These are phyloP conservation scores for Cichladusa arquata DNA, from an alignment of 2,113 vertebrate species.

Conservation along the genomic window DNA sequence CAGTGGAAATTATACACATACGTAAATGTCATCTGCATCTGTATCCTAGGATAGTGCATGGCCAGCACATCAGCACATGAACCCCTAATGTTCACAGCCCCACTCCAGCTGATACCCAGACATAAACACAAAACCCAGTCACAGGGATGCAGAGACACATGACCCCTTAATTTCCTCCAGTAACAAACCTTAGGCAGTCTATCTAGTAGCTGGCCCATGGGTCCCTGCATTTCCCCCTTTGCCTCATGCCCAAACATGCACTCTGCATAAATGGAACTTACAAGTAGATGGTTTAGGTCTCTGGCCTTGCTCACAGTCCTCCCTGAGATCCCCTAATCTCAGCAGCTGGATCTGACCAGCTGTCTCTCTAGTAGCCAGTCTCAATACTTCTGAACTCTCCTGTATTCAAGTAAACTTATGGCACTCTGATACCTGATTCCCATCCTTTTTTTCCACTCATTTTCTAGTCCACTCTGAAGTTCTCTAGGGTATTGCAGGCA, in stretches of 20 bases:
- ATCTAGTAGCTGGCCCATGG: not conserved
- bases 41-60: not conserved
- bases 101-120: not conserved
- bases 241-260: not conserved
- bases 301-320: not conserved
- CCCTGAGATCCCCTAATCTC: not conserved
- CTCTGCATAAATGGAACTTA: not conserved
- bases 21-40: rapidly evolving
- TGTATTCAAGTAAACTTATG: not conserved
- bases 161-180: not conserved
- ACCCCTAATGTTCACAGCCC: not conserved
- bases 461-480: not conserved
- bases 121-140: not conserved
- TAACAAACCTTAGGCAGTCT: not conserved
- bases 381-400: not conserved
- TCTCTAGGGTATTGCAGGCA: not conserved
- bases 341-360: rapidly evolving
- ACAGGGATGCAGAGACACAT: not conserved
- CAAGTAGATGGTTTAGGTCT: not conserved
- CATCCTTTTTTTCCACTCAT: not conserved
- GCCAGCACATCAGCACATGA: not conserved
- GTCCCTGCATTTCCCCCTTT: rapidly evolving
- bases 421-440: not conserved
- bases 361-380: not conserved
- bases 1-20: not conserved